Conservation (phyloP, 2,797 vertebrate genomes). For the Arrhamphus sclerolepis region DNA sequence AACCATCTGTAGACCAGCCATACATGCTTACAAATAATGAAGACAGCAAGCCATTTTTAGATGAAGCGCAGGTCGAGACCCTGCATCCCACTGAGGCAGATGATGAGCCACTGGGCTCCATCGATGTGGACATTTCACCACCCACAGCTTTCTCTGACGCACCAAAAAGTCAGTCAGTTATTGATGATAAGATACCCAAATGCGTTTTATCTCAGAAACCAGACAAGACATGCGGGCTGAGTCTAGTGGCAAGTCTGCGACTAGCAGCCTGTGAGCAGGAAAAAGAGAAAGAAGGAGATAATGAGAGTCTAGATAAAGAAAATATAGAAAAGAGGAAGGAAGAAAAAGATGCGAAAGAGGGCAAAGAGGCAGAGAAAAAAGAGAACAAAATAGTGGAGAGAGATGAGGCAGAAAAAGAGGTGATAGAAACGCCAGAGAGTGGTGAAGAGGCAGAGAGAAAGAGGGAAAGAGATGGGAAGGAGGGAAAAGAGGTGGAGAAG, state of each 20-base stretch:
- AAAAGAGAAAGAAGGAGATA: conserved; percentile 34
- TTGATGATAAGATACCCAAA: conserved; percentile 12
- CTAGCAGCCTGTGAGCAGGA: conserved; percentile 68
- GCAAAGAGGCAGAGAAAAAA: neutral
- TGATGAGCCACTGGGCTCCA: conserved; percentile 12
- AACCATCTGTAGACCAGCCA: conserved; percentile 15
- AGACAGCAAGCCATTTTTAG: conserved; percentile 14
- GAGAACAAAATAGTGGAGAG: neutral
- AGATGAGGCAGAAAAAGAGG: neutral
- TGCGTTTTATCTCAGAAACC: conserved; percentile 3
- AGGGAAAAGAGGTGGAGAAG: neutral
- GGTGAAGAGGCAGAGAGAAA: neutral
- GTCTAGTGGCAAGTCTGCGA: conserved; percentile 68
- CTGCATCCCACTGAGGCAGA: conserved; percentile 21
- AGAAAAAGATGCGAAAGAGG: neutral
- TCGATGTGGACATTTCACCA: conserved; percentile 39
- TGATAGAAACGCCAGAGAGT: neutral
- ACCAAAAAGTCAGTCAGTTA: neutral
- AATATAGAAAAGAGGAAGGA: neutral
- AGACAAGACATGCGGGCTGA: conserved; percentile 10
- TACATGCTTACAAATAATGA: conserved; percentile 11
- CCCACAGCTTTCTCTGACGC: conserved; percentile 45
- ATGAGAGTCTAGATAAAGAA: neutral
- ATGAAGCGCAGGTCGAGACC: conserved; percentile 18
- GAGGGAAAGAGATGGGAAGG: neutral